phyloP scores from a whole-genome alignment of 2,113 vertebrate species.

The Scomber scombrus region DNA sequence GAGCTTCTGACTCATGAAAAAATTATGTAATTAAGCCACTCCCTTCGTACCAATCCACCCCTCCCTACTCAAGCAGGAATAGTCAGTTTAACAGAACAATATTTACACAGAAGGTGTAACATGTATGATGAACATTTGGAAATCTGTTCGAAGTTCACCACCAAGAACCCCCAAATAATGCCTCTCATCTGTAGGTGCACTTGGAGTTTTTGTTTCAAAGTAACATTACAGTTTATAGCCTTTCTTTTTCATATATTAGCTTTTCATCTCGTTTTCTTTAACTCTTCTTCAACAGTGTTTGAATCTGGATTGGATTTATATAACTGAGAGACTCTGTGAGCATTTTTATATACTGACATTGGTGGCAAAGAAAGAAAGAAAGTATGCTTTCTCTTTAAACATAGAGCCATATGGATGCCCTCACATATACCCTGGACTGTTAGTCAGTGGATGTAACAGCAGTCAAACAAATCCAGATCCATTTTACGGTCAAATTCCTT shows the following conservation, averaged over 20 bases:
- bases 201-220: neutral
- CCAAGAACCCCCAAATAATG: neutral
- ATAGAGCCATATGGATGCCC: neutral
- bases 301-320: too few species aligned
- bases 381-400: too few species aligned
- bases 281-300: too few species aligned
- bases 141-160: too few species aligned
- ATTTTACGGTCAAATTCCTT: neutral
- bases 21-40: neutral
- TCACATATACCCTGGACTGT: neutral
- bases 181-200: too few species aligned
- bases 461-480: neutral
- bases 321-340: too few species aligned
- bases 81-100: neutral
- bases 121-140: neutral
- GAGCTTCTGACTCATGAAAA: neutral
- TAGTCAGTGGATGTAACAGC: neutral
- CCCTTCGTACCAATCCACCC: neutral
- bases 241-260: too few species aligned
- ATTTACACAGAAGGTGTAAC: neutral
- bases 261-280: too few species aligned
- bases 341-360: too few species aligned
- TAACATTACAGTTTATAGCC: neutral
- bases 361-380: too few species aligned
- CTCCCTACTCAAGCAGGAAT: neutral